These are phyloP conservation scores for Trichosurus vulpecula DNA, from an alignment of 2,797 vertebrate species.

Conservation along the genomic window DNA sequence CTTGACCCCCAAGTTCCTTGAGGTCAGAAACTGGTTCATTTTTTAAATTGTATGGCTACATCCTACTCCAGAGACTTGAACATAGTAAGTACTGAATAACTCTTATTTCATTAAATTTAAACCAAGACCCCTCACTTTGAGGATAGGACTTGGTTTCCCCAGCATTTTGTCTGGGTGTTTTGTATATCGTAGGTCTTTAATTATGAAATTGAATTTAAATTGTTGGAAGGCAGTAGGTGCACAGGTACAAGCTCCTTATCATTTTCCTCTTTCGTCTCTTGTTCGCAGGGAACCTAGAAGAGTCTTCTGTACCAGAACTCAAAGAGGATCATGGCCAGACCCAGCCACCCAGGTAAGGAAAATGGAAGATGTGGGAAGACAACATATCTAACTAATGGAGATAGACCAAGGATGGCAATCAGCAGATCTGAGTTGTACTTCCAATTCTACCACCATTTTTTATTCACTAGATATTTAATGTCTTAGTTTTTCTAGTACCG, in stretches of 20 bases:
- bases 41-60: not conserved
- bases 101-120: not conserved
- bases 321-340: not conserved
- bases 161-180: not conserved
- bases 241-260: not conserved
- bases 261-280: not conserved
- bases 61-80: not conserved
- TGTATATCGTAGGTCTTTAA: not conserved
- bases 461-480: not conserved
- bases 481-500: not conserved
- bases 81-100: not conserved
- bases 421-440: not conserved
- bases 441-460: not conserved
- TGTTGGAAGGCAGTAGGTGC: not conserved
- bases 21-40: not conserved
- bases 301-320: not conserved
- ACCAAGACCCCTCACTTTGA: not conserved
- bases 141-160: not conserved
- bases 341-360: conserved; percentile 10
- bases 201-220: not conserved
- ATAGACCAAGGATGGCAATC: not conserved
- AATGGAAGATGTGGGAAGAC: not conserved
- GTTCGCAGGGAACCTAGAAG: conserved; percentile 9
- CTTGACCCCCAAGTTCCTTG: not conserved
- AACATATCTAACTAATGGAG: not conserved